A percentile compares a stretch with the other conserved stretches of the same genome.
These are phyloP conservation scores for Aphidoletes aphidimyza DNA, from an alignment of 2,888 invertebrate species.

Conservation along the genomic window DNA sequence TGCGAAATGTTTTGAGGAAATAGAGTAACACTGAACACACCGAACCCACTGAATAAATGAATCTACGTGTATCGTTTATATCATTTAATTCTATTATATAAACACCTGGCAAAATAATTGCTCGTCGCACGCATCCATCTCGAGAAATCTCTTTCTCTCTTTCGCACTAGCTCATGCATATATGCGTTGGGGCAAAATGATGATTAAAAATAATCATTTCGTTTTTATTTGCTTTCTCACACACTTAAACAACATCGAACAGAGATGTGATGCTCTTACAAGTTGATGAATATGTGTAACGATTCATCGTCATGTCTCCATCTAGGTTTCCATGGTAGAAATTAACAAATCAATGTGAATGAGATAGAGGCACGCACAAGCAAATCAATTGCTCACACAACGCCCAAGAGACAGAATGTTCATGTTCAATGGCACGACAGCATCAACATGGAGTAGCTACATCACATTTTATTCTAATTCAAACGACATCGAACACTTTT, in stretches of 20 bases:
- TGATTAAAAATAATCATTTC: constrained; percentile 48
- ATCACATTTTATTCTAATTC: background rate
- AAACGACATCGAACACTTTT: constrained; percentile 1
- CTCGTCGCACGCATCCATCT: constrained; percentile 21
- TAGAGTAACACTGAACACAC: too few relatives aligned
- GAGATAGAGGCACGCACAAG: too few relatives aligned
- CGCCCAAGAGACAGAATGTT: background rate
- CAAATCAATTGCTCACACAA: too few relatives aligned
- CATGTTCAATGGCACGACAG: background rate
- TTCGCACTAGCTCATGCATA: background rate
- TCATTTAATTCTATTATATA: constrained; percentile 45
- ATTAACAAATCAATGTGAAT: constrained; percentile 27
- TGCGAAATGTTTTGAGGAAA: too few relatives aligned
- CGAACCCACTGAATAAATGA: background rate
- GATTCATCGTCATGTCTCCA: too few relatives aligned
- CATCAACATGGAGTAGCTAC: background rate
- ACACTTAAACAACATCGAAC: background rate
- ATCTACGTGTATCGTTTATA: constrained; percentile 29
- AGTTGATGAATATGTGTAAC: too few relatives aligned
- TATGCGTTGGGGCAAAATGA: constrained; percentile 15
- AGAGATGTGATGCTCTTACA: too few relatives aligned
- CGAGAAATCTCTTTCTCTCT: background rate
- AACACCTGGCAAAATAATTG: constrained; percentile 43
- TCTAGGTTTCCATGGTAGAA: background rate
- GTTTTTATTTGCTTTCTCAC: background rate